Evolutionary conservation across 2,888 invertebrate genomes (phyloP).

Genomic region (Hydropsyche betteni): DNA sequence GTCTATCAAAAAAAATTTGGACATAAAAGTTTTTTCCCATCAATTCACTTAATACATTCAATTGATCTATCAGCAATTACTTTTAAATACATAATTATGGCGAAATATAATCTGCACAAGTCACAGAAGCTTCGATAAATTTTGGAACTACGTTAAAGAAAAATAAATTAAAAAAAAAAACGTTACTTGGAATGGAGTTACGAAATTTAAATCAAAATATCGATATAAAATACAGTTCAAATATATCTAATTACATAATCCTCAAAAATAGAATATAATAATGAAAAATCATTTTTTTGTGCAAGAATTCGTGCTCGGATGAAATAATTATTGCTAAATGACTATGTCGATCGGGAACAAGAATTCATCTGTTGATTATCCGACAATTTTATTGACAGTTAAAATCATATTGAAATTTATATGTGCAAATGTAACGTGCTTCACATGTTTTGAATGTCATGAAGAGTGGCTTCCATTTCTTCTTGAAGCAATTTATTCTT

Average conservation of each 20-base stretch:
- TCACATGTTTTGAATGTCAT: conserved; percentile 99
- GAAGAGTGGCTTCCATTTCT: conserved; percentile 98
- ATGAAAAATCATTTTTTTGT: conserved; percentile 11
- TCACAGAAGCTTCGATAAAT: conserved; percentile 7
- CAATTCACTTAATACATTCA: conserved; percentile 10
- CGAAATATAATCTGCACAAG: conserved; percentile 36
- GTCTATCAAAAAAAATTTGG: conserved; percentile 1
- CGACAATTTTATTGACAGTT: conserved; percentile 31
- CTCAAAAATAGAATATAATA: conserved; percentile 1
- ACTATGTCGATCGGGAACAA: conserved; percentile 1
- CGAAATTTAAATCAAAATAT: conserved; percentile 40
- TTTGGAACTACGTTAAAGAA: conserved; percentile 7
- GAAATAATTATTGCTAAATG: not conserved
- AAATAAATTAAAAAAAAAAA: conserved; percentile 44
- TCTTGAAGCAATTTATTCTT: conserved; percentile 96
- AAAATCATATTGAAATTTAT: conserved; percentile 14
- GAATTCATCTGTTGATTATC: conserved; percentile 39
- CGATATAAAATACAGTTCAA: conserved; percentile 30
- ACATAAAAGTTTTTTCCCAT: no score
- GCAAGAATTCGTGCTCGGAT: not conserved
- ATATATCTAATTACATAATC: conserved; percentile 6
- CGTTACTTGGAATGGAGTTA: conserved; percentile 46
- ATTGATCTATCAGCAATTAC: conserved; percentile 32
- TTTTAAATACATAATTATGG: conserved; percentile 48
- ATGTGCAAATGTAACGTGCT: conserved; percentile 56